Base-by-base conservation (phyloP, 2,888 invertebrate genomes). In the Hirtodrosophila alboralis region DNA sequence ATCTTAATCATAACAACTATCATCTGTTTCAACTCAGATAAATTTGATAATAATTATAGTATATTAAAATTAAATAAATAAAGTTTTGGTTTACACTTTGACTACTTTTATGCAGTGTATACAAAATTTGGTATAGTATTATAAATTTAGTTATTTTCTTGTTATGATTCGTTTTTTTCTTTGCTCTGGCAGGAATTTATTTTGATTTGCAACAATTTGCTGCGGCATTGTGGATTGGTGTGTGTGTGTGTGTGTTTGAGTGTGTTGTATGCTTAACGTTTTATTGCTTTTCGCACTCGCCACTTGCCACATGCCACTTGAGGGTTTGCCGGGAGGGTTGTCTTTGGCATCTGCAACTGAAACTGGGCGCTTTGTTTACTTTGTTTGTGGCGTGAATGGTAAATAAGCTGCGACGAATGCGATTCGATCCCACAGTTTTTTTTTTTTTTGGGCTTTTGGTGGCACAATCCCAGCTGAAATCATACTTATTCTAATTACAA, bases 371-470 rank as follows among this genome's bases (percentile, higher is more conserved):
- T 64, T 83, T 83, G 84, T 86, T 86, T 86, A 86, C 75, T 79
- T 75, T 86, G 84, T 67, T 83, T 86, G 86, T 84, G 86, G 81
- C 68, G 77, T 86, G 81, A 84, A 86, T 83, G 68, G 75, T 67
- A 83, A 86, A 83, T 83, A 83, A 80, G 84, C 81, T 56, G 59
- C 70, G 47, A 56, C 73, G 65, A 80, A 81, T 78, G 62, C 68
- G 31, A 57, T 62, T 54, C 44, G 51, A 75, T 67, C 34, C 43
- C 45, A 52, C 14, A 53, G 27, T 49, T 71, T 28, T 34, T 6
- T 36, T 23, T 49, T 71, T 28, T 34, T 6, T 36, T 23, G 5
- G 21, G 44, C 34, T 53, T 40, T 40, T 33, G 38, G 47, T 34
- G 43, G 10, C 52, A 10, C 40, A 27, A 33, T 23, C 13, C 31